phyloP scores from a whole-genome alignment of 2,113 vertebrate species.

The Plectropomus leopardus region DNA sequence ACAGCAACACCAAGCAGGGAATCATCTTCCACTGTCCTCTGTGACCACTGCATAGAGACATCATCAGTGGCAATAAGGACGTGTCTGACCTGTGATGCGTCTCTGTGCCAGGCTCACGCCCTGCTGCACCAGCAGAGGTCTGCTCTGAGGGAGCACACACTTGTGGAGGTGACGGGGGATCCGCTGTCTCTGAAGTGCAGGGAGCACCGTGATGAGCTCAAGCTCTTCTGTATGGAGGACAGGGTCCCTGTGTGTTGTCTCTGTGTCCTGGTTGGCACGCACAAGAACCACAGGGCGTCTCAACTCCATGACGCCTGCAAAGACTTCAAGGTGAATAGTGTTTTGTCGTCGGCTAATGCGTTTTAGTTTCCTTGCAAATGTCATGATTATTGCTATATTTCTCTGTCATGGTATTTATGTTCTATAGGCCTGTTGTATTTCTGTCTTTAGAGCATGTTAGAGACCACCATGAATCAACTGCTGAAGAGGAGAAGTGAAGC shows the following conservation, averaged over 20 bases:
- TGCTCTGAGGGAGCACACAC: constrained; percentile 78
- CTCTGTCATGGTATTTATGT: constrained; percentile 11
- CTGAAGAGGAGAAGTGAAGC: constrained; percentile 75
- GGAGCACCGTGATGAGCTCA: constrained; percentile 83
- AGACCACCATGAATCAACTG: constrained; percentile 71
- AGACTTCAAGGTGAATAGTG: constrained; percentile 77
- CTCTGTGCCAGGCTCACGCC: constrained; percentile 80
- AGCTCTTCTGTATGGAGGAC: constrained; percentile 83
- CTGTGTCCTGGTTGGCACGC: constrained; percentile 78
- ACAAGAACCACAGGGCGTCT: constrained; percentile 79
- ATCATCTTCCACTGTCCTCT: constrained; percentile 59
- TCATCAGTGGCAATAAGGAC: constrained; percentile 77
- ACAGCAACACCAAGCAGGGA: constrained; percentile 9
- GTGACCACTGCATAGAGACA: constrained; percentile 83
- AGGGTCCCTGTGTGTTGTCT: constrained; percentile 79
- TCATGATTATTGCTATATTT: not conserved
- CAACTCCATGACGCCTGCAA: constrained; percentile 77
- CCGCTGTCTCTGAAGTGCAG: constrained; percentile 82
- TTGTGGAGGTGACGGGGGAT: constrained; percentile 79
- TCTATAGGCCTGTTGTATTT: constrained; percentile 46
- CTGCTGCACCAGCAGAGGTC: constrained; percentile 79
- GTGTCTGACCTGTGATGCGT: constrained; percentile 84
- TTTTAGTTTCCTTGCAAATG: not conserved
- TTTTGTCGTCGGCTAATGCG: no score
- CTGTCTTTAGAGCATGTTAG: constrained; percentile 69